A percentile compares a stretch with the other conserved stretches of the same genome.
Conservation (phyloP, 2,113 vertebrate species). For the Solenodon paradoxus region DNA sequence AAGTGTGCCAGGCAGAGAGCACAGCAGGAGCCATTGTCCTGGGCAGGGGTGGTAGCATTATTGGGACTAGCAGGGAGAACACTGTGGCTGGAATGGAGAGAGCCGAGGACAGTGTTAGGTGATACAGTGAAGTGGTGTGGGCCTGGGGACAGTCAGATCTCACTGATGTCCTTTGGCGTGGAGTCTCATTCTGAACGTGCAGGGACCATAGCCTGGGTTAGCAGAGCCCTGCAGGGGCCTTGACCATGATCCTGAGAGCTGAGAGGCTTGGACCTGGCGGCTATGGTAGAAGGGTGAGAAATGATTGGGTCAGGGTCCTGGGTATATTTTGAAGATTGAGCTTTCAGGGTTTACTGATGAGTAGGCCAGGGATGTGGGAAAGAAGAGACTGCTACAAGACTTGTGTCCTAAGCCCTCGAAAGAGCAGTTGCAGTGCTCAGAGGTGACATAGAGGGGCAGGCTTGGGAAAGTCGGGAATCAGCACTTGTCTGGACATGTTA, state of each 20-base stretch:
- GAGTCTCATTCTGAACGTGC: no score
- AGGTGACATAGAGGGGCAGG: background rate
- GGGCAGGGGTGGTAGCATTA: background rate
- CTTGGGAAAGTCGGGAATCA: background rate
- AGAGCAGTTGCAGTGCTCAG: background rate
- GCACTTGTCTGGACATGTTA: background rate
- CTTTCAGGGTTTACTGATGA: no score
- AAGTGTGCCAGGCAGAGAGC: background rate
- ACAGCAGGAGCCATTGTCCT: background rate
- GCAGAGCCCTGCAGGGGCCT: no score
- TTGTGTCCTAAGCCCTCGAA: background rate
- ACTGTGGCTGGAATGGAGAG: background rate
- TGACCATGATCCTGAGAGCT: background rate
- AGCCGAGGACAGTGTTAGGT: accelerated
- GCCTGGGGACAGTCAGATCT: background rate
- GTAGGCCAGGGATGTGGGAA: background rate
- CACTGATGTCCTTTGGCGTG: no score
- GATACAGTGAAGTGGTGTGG: background rate
- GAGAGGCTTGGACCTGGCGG: no score
- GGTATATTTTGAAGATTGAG: no score
- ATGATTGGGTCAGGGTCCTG: background rate
- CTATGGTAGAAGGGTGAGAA: no score
- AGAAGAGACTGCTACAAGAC: background rate
- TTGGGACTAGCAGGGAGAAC: background rate
- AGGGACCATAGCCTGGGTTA: no score